These are phyloP conservation scores for Myiotriccus ornatus DNA, from an alignment of 2,797 vertebrate genomes.

Conservation along the genomic window DNA sequence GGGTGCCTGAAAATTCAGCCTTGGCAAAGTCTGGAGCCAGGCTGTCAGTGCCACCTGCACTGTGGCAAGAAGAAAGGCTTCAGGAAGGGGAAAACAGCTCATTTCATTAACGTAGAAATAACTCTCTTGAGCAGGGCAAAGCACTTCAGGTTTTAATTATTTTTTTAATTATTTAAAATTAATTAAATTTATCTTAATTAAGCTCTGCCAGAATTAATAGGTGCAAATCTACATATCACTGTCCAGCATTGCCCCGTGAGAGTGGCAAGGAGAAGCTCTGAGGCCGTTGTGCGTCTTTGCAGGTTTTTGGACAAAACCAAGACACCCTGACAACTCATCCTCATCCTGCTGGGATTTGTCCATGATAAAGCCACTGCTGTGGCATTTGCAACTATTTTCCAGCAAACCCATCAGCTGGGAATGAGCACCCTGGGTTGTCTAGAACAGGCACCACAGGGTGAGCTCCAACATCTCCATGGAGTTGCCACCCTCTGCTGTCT, in stretches of 20 bases:
- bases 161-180: not conserved
- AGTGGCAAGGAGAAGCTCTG: not conserved
- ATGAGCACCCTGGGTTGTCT: not conserved
- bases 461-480: not conserved
- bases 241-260: not conserved
- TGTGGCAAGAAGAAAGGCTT: not conserved
- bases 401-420: not conserved
- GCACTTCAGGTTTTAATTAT: not conserved
- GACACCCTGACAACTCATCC: not conserved
- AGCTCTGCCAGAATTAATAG: not conserved
- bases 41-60: not conserved
- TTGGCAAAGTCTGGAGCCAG: not conserved
- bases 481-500: not conserved
- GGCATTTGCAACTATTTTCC: accelerated
- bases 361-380: not conserved
- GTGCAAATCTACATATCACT: not conserved
- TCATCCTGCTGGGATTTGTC: not conserved
- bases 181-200: not conserved
- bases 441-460: accelerated
- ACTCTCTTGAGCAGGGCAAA: not conserved
- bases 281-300: not conserved
- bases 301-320: not conserved
- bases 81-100: not conserved
- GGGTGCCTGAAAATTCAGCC: not conserved
- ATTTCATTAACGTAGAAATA: not conserved